Percentiles rank a stretch among this genome's conserved stretches.
These are phyloP conservation scores for Melieria omissa DNA, from an alignment of 2,888 invertebrate genomes.

Conservation along the genomic window DNA sequence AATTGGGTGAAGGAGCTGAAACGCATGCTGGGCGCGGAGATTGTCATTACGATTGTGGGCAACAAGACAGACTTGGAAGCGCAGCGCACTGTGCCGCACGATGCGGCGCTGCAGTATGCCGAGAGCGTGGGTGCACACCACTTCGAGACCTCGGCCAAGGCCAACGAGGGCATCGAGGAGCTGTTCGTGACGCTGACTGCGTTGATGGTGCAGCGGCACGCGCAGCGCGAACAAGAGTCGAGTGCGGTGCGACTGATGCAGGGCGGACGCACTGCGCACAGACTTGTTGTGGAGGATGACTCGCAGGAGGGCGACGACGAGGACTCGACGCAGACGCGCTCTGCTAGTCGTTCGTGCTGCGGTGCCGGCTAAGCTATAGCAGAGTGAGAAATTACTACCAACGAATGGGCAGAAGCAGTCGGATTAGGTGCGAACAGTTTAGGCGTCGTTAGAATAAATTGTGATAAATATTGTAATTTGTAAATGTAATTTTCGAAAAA, in stretches of 20 bases:
- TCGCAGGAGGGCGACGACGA: constrained; percentile 46
- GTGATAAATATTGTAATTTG: constrained; percentile 29
- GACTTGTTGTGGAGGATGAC: constrained; percentile 46
- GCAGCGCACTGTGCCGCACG: constrained; percentile 84
- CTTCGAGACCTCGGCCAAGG: constrained; percentile 93
- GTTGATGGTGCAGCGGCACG: constrained; percentile 71
- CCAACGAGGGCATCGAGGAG: constrained; percentile 91
- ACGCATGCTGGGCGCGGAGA: constrained; percentile 94
- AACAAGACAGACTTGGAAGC: constrained; percentile 97
- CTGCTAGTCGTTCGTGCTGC: constrained; percentile 42
- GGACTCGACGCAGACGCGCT: constrained; percentile 38
- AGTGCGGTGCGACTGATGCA: constrained; percentile 49
- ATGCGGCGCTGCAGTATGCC: constrained; percentile 92
- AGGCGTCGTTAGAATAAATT: constrained; percentile 30
- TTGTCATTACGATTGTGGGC: constrained; percentile 92
- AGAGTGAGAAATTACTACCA: background rate
- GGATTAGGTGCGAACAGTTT: constrained; percentile 2
- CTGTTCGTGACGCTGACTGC: constrained; percentile 86
- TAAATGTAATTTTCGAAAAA: constrained; percentile 17
- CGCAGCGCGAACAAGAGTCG: constrained; percentile 49
- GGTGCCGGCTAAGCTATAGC: constrained; percentile 31
- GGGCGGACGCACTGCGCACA: constrained; percentile 44
- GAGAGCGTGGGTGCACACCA: constrained; percentile 91
- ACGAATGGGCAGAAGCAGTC: background rate
- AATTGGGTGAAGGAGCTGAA: constrained; percentile 98